phyloP scores from a whole-genome alignment of 1,140 invertebrate species.

The Chlorops oryzae region DNA sequence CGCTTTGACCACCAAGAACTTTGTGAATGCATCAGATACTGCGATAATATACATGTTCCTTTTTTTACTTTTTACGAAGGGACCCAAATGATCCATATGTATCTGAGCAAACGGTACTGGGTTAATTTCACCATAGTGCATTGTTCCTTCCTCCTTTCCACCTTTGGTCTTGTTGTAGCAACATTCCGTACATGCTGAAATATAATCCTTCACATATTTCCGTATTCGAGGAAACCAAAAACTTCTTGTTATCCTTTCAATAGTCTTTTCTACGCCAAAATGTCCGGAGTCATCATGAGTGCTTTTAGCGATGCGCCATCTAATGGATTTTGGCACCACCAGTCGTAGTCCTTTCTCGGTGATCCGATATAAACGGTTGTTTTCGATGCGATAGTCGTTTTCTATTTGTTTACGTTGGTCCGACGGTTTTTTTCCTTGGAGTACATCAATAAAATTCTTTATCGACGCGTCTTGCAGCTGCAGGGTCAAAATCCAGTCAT shows the following conservation, averaged over 20 bases:
- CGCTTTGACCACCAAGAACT: not conserved
- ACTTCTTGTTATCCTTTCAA: conserved; percentile 10
- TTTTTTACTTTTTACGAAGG: conserved; percentile 24
- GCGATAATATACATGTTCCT: conserved; percentile 48
- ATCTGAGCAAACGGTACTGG: conserved; percentile 24
- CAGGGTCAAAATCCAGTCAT: conserved; percentile 1
- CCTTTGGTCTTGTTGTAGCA: conserved; percentile 17
- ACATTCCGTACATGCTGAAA: conserved; percentile 22
- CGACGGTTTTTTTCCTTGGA: not conserved
- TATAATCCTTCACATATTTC: conserved; percentile 20
- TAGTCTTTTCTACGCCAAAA: conserved; percentile 19
- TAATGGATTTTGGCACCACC: not conserved
- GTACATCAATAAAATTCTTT: not conserved
- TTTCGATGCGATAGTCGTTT: not conserved
- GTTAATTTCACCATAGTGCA: conserved; percentile 30
- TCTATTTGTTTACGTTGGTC: not conserved
- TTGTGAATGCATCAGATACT: no score
- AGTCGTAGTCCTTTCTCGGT: not conserved
- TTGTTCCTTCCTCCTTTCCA: conserved; percentile 20
- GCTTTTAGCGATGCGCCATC: not conserved
- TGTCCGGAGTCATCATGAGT: conserved; percentile 25
- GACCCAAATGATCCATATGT: conserved; percentile 33
- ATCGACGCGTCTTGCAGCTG: not conserved
- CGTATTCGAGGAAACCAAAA: conserved; percentile 29
- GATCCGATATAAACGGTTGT: not conserved